Evolutionary conservation across 2,113 vertebrate species (phyloP), one percentile per base, ranked within the genome.

Genomic region (Podarcis cretensis): DNA sequence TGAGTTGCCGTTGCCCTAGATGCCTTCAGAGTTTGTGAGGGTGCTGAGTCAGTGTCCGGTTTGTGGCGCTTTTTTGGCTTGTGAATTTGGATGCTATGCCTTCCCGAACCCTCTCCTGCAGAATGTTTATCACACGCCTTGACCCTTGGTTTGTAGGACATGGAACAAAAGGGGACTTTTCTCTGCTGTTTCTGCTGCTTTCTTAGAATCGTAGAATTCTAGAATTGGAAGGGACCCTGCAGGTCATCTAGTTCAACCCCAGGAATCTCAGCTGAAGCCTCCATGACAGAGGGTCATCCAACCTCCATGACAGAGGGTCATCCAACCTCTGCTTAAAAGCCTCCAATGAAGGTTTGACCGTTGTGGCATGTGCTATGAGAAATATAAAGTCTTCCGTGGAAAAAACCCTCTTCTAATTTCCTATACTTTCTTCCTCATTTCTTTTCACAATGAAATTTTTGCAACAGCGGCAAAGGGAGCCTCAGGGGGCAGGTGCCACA

Each of bases 91-190:
- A 90, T 91, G 76, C 90, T 86, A 75, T 54, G 80, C 74, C 57
- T 87, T 77, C 90, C 81, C 43, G 68, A 76, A 89, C n/a, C n/a
- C 21, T 80, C 75, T 76, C 92, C 84, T 90, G 74, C 91, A 94
- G 92, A 93, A 90, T 81, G 59, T 87, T 0, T 68, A 87, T 89
- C 82, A 93, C 90, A 79, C 75, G 85, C 20, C 78, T 90, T 91
- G 68, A 87, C 54, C 6, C 73, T 92, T 27, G 16, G 37, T 80
- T 85, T 16, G 59, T 0, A 87, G 74, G 32, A 77, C 88, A 14
- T 1, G 3, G 65, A 83, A 88, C 59, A 91, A 81, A 91, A 92
- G 81, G 30, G 83, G 88, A 3, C 32, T 74, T 59, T 87, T 69
- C 37, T 87, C 9, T 3, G 16, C 6, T 57, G 10, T 5, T 81